These are phyloP conservation scores for Dicycla oo DNA, from an alignment of 2,888 invertebrate genomes.

Conservation along the genomic window DNA sequence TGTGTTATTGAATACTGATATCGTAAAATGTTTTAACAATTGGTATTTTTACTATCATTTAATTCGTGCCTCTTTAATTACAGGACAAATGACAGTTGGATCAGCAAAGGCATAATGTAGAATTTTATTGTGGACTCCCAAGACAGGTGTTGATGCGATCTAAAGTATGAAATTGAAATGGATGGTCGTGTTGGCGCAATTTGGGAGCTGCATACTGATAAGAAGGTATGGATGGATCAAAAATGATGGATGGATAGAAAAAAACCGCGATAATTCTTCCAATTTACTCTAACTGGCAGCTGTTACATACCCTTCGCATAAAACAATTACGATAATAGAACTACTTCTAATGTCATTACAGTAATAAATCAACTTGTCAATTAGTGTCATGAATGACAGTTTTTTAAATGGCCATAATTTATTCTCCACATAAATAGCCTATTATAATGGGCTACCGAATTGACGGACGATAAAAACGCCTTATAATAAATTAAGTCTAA, in stretches of 20 bases:
- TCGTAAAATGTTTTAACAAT: not conserved
- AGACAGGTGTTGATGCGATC: constrained; percentile 20
- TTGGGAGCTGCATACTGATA: constrained; percentile 28
- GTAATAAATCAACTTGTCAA: constrained; percentile 66
- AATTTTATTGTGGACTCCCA: not conserved
- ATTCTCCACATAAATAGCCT: constrained; percentile 48
- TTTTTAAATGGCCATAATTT: constrained; percentile 59
- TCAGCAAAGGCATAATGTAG: not conserved
- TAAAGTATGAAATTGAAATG: constrained; percentile 9
- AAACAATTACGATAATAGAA: constrained; percentile 42
- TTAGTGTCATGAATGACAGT: constrained; percentile 61
- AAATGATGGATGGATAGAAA: constrained; percentile 39
- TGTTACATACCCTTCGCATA: constrained; percentile 40
- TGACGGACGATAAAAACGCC: constrained; percentile 44
- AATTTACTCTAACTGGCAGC: constrained; percentile 43
- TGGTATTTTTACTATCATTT: no score
- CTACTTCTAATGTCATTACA: constrained; percentile 46
- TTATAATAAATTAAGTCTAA: constrained; percentile 58
- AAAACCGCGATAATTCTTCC: constrained; percentile 19
- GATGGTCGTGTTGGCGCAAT: not conserved
- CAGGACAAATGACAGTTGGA: not conserved
- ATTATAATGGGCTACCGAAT: constrained; percentile 61
- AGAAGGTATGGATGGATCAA: constrained; percentile 29
- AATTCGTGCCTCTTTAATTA: not conserved
- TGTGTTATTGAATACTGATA: not conserved